Conservation (phyloP, 92 coral and sea anemone species). For the Meandrina meandrites region DNA sequence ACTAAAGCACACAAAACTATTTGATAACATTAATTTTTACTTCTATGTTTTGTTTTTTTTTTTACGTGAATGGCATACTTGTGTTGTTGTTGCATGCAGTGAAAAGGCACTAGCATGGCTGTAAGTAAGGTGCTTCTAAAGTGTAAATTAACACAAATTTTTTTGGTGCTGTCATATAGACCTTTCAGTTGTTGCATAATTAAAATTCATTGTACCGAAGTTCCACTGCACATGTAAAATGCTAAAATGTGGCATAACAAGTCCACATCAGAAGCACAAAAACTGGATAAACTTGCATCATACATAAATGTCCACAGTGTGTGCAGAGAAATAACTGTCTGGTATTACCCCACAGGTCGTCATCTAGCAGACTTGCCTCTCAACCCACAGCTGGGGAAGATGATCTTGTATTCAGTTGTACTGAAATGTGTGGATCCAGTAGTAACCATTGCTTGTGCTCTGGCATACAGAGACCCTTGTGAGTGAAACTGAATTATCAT, state of each 20-base stretch:
- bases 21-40: too few species aligned
- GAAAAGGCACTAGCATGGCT: background rate
- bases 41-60: background rate
- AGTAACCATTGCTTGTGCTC: conserved; percentile 86
- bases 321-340: background rate
- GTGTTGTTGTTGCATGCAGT: background rate
- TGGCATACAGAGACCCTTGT: conserved; percentile 98
- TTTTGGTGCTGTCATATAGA: too few species aligned
- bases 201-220: too few species aligned
- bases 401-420: conserved; percentile 88
- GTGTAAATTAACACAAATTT: too few species aligned
- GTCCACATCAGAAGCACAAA: too few species aligned
- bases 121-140: background rate
- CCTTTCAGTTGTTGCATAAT: too few species aligned
- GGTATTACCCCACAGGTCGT: conserved; percentile 62
- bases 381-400: conserved; percentile 95
- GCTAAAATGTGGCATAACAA: too few species aligned
- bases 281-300: too few species aligned
- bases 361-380: conserved; percentile 94
- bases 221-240: too few species aligned
- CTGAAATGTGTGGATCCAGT: conserved; percentile 96
- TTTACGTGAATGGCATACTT: too few species aligned
- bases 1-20: too few species aligned
- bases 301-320: too few species aligned
- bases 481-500: conserved; percentile 26